Base-by-base conservation (phyloP, 2,797 vertebrate species). In the Melanotaenia nigrans region DNA sequence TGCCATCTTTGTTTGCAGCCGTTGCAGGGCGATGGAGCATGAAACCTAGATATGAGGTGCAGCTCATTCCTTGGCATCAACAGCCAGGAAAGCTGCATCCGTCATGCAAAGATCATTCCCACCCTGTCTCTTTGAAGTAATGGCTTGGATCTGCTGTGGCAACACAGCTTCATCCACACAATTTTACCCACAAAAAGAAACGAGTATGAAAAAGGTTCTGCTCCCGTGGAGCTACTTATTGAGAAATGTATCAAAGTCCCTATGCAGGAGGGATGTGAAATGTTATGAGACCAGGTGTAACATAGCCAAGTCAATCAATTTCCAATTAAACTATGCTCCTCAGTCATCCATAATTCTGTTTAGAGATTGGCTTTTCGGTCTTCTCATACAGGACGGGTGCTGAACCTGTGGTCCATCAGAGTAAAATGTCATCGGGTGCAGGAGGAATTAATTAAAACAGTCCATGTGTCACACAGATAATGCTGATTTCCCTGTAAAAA, bases 81-180 rank as follows among this genome's bases (percentile, higher is more conserved):
- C 89, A 78, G 85, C 75, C 70, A 58, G 83, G 72, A 90, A 90
- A 91, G 87, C 82, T 77, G 82, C 88, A 93, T 94, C 92, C 82
- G 89, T 92, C 93, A 92, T 93, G 90, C 91, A 83, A 90, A 89
- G 85, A 92, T 92, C 88, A 88, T 77, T 75, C 83, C 78, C 74
- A 56, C 77, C 80, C 86, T 30, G 78, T 81, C 80, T 68, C 92
- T 94, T 94, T 94, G 91, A 94, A 92, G 91, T 90, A 78, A 85
- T 76, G 88, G 80, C 85, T 90, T 73, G 82, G 82, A 85, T 90
- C 58, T 88, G 82, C 70, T 74, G 80, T 75, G 72, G 86, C 81
- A 82, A 83, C 87, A 78, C 66, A 61, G 84, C 80, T 85, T 87
- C 87, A 87, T 86, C 72, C 71, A 51, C 11, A 60, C 75, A 79